Evolutionary conservation across 2,797 vertebrate species (phyloP).

Genomic region (Cirrhinus molitorella): DNA sequence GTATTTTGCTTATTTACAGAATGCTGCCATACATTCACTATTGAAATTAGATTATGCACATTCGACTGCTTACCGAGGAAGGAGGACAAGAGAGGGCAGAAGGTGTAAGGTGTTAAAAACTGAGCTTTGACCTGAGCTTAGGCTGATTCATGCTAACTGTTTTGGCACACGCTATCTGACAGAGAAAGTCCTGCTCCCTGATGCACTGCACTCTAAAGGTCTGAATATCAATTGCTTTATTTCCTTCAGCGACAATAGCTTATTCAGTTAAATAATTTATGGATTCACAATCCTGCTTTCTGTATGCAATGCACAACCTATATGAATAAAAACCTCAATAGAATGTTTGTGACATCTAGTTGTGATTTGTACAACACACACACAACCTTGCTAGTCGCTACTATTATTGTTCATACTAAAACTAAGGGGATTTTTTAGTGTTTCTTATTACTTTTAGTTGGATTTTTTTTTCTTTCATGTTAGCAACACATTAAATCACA

Average conservation of each 20-base stretch:
- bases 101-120: constrained; percentile 13
- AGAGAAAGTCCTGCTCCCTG: constrained; percentile 60
- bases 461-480: no score
- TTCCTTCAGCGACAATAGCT: background rate
- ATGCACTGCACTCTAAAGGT: constrained; percentile 10
- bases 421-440: background rate
- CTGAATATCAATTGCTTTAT: constrained; percentile 20
- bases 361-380: background rate
- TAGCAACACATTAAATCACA: no score
- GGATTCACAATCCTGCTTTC: background rate
- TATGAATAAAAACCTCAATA: background rate
- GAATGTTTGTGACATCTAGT: background rate
- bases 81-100: constrained; percentile 13
- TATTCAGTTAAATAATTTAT: background rate
- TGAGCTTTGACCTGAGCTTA: constrained; percentile 35
- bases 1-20: constrained; percentile 59
- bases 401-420: background rate
- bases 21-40: constrained; percentile 62
- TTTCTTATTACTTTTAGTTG: no score
- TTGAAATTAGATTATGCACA: constrained; percentile 75
- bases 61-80: constrained; percentile 65
- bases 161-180: constrained; percentile 49
- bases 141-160: constrained; percentile 25
- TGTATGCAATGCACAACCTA: background rate
- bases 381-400: background rate